These are phyloP conservation scores for Micropoecilia bifurca DNA, from an alignment of 2,797 vertebrate genomes.

Conservation along the genomic window DNA sequence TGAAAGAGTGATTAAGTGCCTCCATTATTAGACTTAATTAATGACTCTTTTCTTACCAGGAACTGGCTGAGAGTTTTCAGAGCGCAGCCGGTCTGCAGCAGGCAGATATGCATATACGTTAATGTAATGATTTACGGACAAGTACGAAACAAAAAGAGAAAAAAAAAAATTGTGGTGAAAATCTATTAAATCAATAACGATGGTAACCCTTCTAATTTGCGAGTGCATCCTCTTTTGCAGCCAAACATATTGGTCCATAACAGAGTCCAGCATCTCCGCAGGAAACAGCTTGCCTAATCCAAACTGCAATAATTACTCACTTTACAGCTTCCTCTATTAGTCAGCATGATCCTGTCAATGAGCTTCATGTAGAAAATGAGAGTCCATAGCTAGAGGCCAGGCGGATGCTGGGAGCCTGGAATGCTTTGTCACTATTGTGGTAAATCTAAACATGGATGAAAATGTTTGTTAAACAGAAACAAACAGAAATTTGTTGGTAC, in stretches of 20 bases:
- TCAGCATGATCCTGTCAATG: conserved; percentile 63
- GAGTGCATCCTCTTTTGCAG: conserved; percentile 20
- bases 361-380: conserved; percentile 62
- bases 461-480: not conserved
- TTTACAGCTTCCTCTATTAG: conserved; percentile 72
- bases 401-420: conserved; percentile 46
- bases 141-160: not conserved
- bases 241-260: conserved; percentile 26
- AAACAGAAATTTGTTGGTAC: not conserved
- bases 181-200: not conserved
- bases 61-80: conserved; percentile 50
- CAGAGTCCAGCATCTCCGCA: conserved; percentile 33
- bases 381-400: conserved; percentile 49
- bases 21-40: conserved; percentile 74
- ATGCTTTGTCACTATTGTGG: conserved; percentile 30
- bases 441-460: not conserved
- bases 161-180: not conserved
- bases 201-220: conserved; percentile 13
- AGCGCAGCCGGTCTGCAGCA: conserved; percentile 30
- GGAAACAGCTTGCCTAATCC: conserved; percentile 62
- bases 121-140: conserved; percentile 7
- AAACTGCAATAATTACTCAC: conserved; percentile 75
- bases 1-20: conserved; percentile 66
- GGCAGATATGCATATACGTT: conserved; percentile 25
- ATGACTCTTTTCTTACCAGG: conserved; percentile 56